These are phyloP conservation scores for Myiotriccus ornatus DNA, from an alignment of 2,797 vertebrate species.

Conservation along the genomic window DNA sequence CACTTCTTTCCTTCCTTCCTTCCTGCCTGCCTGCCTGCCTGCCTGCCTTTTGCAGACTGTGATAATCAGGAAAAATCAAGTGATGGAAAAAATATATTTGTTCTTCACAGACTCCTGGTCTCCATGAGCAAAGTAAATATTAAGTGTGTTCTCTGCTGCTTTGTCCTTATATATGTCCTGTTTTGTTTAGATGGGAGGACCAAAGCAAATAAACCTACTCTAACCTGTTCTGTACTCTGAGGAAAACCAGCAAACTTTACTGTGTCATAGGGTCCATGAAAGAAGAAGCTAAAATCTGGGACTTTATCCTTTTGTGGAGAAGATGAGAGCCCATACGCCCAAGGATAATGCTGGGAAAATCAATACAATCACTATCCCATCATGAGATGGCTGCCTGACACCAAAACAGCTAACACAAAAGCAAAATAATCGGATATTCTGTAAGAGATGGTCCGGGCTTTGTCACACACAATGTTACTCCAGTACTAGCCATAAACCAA, in stretches of 20 bases:
- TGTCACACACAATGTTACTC: neutral
- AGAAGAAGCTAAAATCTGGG: neutral
- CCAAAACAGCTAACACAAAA: neutral
- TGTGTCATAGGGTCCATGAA: neutral
- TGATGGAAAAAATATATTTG: accelerated
- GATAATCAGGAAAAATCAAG: neutral
- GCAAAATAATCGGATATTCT: neutral
- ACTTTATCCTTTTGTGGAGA: neutral
- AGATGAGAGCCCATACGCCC: accelerated
- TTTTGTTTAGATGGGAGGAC: neutral
- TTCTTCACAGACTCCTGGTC: neutral
- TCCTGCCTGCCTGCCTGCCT: too few relatives aligned
- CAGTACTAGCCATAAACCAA: neutral
- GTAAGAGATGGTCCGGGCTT: neutral
- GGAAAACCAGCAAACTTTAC: neutral
- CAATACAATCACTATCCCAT: neutral
- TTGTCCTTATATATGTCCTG: neutral
- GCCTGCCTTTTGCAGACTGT: neutral
- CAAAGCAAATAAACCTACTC: neutral
- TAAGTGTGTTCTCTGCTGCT: neutral
- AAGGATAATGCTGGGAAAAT: neutral
- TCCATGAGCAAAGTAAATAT: neutral
- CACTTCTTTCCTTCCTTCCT: too few relatives aligned
- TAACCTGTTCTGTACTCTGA: neutral
- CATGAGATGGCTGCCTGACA: neutral